These are phyloP conservation scores for Xyrauchen texanus DNA, from an alignment of 2,113 vertebrate species.

Conservation along the genomic window DNA sequence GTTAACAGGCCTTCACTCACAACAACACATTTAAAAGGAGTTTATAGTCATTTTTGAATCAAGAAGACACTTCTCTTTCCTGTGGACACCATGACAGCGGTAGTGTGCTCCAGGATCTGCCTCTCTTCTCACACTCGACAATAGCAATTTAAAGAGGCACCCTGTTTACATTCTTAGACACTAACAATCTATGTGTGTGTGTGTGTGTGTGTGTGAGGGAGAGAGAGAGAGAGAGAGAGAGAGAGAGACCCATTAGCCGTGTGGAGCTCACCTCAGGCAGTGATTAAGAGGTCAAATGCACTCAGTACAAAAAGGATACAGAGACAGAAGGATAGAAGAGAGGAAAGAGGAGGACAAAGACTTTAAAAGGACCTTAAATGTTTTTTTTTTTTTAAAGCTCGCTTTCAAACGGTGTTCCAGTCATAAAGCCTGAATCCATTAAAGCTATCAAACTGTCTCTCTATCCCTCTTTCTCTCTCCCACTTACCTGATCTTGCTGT, in stretches of 20 bases:
- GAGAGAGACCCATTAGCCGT: slow-evolving; percentile 50
- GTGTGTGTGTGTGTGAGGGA: too few relatives aligned
- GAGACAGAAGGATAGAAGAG: slow-evolving; percentile 46
- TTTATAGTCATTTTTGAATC: not conserved
- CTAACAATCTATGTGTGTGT: slow-evolving; percentile 33
- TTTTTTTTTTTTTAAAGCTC: slow-evolving; percentile 12
- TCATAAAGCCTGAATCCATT: slow-evolving; percentile 46
- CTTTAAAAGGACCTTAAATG: slow-evolving; percentile 37
- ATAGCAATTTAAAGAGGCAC: slow-evolving; percentile 43
- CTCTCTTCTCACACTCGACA: slow-evolving; percentile 43
- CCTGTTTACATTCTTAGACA: slow-evolving; percentile 51
- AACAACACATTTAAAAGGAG: too few relatives aligned
- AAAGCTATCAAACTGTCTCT: slow-evolving; percentile 20
- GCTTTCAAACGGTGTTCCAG: slow-evolving; percentile 53
- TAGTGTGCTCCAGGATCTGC: slow-evolving; percentile 10
- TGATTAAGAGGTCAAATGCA: slow-evolving; percentile 57
- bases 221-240: too few relatives aligned
- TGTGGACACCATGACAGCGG: not conserved
- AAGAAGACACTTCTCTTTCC: slow-evolving; percentile 11
- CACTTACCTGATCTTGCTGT: slow-evolving; percentile 11
- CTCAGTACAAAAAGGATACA: slow-evolving; percentile 49
- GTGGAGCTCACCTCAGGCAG: slow-evolving; percentile 57
- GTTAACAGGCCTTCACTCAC: too few relatives aligned
- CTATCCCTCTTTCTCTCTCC: not conserved
- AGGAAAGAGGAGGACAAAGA: slow-evolving; percentile 55